Percentiles rank a stretch among this genome's conserved stretches.
Conservation (phyloP, 1,140 invertebrate genomes). For the Drosophila nikananu region DNA sequence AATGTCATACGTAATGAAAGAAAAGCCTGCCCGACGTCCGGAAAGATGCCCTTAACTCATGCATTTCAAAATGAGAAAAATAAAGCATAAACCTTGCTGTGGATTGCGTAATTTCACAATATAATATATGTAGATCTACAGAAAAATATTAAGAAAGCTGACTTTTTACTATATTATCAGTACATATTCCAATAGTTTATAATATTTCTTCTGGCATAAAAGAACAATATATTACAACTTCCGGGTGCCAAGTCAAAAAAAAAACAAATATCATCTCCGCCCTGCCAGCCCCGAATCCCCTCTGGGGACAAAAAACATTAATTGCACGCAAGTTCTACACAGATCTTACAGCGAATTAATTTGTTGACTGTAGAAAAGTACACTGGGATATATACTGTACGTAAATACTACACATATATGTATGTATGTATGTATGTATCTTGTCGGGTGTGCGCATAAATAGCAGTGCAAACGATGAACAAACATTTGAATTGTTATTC, state of each 20-base stretch:
- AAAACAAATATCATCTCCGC: constrained; percentile 4
- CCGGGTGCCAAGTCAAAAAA: constrained; percentile 23
- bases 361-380: constrained; percentile 44
- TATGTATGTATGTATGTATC: constrained; percentile 9
- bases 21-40: constrained; percentile 3
- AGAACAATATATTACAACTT: constrained; percentile 7
- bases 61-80: not conserved
- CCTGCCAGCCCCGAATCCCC: not conserved
- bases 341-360: constrained; percentile 47
- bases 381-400: constrained; percentile 11
- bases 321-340: constrained; percentile 34
- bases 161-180: not conserved
- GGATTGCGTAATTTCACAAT: not conserved
- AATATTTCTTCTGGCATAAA: not conserved
- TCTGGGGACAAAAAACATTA: constrained; percentile 16
- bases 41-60: constrained; percentile 7
- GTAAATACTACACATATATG: not conserved
- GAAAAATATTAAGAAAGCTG: too few relatives aligned
- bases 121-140: not conserved
- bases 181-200: not conserved
- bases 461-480: constrained; percentile 42
- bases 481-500: constrained; percentile 45
- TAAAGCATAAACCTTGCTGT: not conserved
- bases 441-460: constrained; percentile 30
- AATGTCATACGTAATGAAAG: constrained; percentile 29